Base-by-base conservation (phyloP, 2,888 invertebrate genomes). In the Aspidapion aeneum region DNA sequence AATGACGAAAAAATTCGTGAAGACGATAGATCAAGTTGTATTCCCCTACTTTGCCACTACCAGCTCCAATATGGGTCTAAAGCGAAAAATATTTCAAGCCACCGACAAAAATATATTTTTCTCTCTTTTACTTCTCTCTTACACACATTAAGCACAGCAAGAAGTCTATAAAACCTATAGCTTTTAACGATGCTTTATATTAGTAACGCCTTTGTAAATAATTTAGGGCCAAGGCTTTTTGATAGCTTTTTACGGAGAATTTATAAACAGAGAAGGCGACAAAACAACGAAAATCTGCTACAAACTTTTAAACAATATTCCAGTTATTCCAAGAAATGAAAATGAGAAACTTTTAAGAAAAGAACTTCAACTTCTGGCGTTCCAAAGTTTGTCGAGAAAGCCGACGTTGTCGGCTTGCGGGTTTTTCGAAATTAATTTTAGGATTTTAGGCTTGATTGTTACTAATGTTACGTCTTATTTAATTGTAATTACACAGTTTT, bases 401-500 rank as follows among this genome's bases (percentile, higher is more conserved):
- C 67, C 67, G 2, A 57, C 52, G 20, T 18, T 67, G 9, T 65
- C 65, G 1, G 67, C 67, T 1, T 65, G 67, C 3, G 67, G 67
- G 48, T 67, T 67, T 56, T 67, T 67, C 35, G 65, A 67, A 22
- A 35, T 67, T 19, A 67, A 67, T 52, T 67, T 65, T 52, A 58
- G 62, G n/a, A 63, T 67, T 1, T 60, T 67, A 18, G 67, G 67
- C 2, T 20, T 67, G 18, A 63, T 67, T 60, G 63, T 65, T 52
- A 63, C 63, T 1, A 65, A 62, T 21, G 59, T 67, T 7, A 67
- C 67, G 16, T 67, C 67, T 1, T 67, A 67, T 58, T 58, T 67
- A 18, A 65, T 67, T 63, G 67, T 67, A 18, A 67, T 67, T 48
- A 67, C 64, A 19, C 67, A 67, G 55, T 67, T 67, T 59, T 20